Conservation (phyloP, 1,140 invertebrate genomes). For the Pachypsylla venusta region DNA sequence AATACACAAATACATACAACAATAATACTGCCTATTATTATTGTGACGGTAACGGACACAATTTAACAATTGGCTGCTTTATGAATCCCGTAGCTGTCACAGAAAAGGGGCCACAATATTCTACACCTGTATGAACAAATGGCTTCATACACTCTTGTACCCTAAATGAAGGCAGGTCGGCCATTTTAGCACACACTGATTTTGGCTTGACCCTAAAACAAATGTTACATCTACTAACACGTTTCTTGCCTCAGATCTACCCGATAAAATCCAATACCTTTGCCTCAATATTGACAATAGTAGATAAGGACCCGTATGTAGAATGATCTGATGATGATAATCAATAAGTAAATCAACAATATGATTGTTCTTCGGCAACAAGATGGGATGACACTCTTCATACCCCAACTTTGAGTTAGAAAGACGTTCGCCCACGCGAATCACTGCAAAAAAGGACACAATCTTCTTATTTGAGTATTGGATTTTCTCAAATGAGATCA, state of each 20-base stretch:
- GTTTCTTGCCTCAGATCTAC: not conserved
- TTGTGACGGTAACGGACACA: too few species aligned
- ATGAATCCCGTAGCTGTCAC: too few species aligned
- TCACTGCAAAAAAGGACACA: too few species aligned
- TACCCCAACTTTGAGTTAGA: not conserved
- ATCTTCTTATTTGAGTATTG: too few species aligned
- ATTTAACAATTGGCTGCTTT: too few species aligned
- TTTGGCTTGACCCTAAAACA: slow-evolving; percentile 6
- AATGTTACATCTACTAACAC: not conserved
- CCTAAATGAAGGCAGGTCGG: slow-evolving; percentile 16
- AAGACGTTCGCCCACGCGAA: slow-evolving; percentile 14
- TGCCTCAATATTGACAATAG: not conserved
- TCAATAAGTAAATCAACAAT: slow-evolving; percentile 1
- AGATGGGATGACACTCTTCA: slow-evolving; percentile 7
- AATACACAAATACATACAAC: too few species aligned
- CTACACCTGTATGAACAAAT: too few species aligned
- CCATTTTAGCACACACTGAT: slow-evolving; percentile 15
- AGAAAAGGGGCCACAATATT: too few species aligned
- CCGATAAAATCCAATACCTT: not conserved
- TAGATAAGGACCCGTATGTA: not conserved
- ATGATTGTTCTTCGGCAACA: not conserved
- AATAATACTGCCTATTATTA: too few species aligned
- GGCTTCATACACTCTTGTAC: slow-evolving; percentile 13
- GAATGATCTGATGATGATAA: slow-evolving; percentile 11
- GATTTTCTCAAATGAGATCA: too few species aligned